A percentile compares a stretch with the other conserved stretches of the same genome.
Evolutionary conservation across 2,797 vertebrate species (phyloP).

Genomic region (Neosilurus hyrtlii): DNA sequence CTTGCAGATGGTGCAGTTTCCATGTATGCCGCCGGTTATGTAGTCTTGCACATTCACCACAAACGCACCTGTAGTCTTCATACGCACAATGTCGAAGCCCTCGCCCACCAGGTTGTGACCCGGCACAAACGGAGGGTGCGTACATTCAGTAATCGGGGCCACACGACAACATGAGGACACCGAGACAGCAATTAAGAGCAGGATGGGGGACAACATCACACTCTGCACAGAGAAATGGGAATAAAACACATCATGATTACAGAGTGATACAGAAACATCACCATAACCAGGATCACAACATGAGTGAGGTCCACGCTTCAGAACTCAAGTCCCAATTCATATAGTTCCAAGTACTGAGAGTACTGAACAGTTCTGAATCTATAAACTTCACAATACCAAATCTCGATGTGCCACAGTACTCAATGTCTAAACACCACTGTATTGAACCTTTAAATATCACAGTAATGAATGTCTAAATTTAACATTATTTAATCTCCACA

Average conservation of each 20-base stretch:
- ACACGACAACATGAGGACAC: slow-evolving; percentile 23
- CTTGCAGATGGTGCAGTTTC: slow-evolving; percentile 59
- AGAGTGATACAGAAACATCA: too few species aligned
- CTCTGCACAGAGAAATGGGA: background rate
- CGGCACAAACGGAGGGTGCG: slow-evolving; percentile 46
- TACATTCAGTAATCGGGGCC: slow-evolving; percentile 44
- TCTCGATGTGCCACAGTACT: too few species aligned
- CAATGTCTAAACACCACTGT: too few species aligned
- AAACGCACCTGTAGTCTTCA: slow-evolving; percentile 53
- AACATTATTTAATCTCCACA: too few species aligned
- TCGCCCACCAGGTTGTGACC: slow-evolving; percentile 61
- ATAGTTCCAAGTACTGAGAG: too few species aligned
- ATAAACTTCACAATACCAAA: too few species aligned
- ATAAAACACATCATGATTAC: background rate
- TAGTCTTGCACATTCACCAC: slow-evolving; percentile 54
- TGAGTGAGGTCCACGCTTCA: too few species aligned
- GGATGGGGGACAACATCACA: background rate
- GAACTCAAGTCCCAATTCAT: too few species aligned
- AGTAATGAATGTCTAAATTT: too few species aligned
- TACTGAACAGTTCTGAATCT: too few species aligned
- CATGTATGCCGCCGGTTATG: slow-evolving; percentile 42
- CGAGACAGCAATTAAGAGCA: slow-evolving; percentile 26
- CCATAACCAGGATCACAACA: too few species aligned
- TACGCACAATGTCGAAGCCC: slow-evolving; percentile 54
- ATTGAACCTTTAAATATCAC: too few species aligned